phyloP scores from a whole-genome alignment of 2,113 vertebrate genomes.

The Lamprotornis superbus region DNA sequence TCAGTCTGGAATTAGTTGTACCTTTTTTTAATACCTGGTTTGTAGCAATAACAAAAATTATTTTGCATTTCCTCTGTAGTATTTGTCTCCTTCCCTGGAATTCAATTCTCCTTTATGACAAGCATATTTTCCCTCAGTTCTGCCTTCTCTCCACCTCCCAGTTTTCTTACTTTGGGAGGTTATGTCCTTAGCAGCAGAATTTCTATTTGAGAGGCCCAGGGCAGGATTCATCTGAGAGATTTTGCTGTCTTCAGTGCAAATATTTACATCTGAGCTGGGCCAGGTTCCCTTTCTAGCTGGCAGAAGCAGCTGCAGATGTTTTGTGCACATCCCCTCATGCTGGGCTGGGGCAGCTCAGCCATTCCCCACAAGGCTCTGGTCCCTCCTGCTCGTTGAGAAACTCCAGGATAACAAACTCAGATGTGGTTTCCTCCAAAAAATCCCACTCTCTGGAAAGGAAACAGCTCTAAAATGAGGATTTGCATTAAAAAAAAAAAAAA shows the following conservation, averaged over 20 bases:
- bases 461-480: not conserved
- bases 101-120: not conserved
- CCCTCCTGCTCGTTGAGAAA: not conserved
- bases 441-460: not conserved
- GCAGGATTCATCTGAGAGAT: not conserved
- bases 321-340: not conserved
- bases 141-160: not conserved
- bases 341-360: not conserved
- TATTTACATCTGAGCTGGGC: conserved; percentile 9
- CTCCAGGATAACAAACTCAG: not conserved
- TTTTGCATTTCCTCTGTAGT: not conserved
- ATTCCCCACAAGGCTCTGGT: not conserved
- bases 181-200: not conserved
- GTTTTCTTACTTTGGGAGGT: not conserved
- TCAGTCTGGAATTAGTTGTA: not conserved
- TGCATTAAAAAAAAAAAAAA: not conserved
- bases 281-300: not conserved
- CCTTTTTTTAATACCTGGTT: not conserved
- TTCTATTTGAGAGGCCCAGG: not conserved
- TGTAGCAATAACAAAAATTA: not conserved
- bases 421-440: not conserved
- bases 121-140: not conserved
- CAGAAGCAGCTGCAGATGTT: not conserved
- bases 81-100: not conserved
- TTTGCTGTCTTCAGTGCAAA: not conserved